Percentiles rank a stretch among this genome's conserved stretches.
Evolutionary conservation across 2,797 vertebrate species (phyloP).

Genomic region (Mormyrus hasselquistii): DNA sequence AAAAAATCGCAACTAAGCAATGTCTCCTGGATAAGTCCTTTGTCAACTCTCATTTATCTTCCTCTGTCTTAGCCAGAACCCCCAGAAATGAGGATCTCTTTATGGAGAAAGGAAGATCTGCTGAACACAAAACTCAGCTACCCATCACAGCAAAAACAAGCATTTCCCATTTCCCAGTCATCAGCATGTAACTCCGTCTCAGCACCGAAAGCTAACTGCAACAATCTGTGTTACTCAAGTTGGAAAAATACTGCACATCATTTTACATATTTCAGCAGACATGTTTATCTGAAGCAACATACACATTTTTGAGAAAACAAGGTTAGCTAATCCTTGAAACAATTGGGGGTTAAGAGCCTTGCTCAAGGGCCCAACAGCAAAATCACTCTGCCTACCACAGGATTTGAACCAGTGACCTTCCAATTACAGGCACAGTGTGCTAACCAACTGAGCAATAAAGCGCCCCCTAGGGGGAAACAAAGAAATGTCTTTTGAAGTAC

Average conservation of each 20-base stretch:
- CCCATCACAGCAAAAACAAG: not conserved
- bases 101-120: not conserved
- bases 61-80: not conserved
- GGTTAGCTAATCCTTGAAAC: not conserved
- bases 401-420: not conserved
- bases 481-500: not conserved
- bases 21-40: not conserved
- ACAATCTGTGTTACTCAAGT: not conserved
- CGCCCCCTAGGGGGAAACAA: not conserved
- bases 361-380: not conserved
- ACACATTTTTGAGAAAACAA: not conserved
- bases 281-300: not conserved
- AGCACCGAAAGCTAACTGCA: not conserved
- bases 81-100: not conserved
- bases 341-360: not conserved
- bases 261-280: not conserved
- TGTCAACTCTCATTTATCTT: conserved; percentile 2
- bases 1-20: not conserved
- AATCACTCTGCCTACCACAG: not conserved
- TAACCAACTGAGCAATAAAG: not conserved
- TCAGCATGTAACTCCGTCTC: not conserved
- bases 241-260: not conserved
- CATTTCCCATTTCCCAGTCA: not conserved
- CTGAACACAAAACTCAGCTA: not conserved
- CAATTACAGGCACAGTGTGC: not conserved